Evolutionary conservation across 2,797 vertebrate species (phyloP).

Genomic region (Thamnophis elegans): DNA sequence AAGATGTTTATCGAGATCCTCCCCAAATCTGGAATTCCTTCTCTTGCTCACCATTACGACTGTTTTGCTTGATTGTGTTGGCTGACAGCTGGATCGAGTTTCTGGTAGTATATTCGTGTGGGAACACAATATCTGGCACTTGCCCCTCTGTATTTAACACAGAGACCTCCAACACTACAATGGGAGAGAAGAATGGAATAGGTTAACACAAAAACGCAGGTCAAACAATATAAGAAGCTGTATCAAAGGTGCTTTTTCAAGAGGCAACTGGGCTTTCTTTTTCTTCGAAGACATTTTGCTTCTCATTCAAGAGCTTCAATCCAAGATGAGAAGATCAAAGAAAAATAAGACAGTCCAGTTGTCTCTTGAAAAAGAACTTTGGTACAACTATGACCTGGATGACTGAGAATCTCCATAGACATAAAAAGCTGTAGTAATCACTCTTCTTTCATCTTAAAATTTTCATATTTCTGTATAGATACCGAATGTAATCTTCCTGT

Average conservation of each 20-base stretch:
- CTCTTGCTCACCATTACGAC: conserved; percentile 85
- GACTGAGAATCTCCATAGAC: neutral
- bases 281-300: neutral
- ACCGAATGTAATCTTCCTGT: neutral
- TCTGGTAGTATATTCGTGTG: conserved; percentile 83
- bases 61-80: conserved; percentile 94
- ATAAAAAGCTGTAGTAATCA: neutral
- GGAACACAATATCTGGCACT: conserved; percentile 88
- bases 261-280: neutral
- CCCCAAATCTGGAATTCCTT: neutral
- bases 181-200: neutral
- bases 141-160: conserved; percentile 91
- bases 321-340: too few species aligned
- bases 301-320: neutral
- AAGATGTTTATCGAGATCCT: neutral
- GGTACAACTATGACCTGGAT: neutral
- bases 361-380: neutral
- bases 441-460: neutral
- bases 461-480: neutral
- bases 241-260: neutral
- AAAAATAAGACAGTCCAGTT: neutral
- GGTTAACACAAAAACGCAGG: neutral
- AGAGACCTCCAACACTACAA: conserved; percentile 85
- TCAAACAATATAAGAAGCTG: neutral
- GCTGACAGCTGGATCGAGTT: conserved; percentile 91